phyloP scores from a whole-genome alignment of 2,797 vertebrate genomes.

The Danio jaintianensis region DNA sequence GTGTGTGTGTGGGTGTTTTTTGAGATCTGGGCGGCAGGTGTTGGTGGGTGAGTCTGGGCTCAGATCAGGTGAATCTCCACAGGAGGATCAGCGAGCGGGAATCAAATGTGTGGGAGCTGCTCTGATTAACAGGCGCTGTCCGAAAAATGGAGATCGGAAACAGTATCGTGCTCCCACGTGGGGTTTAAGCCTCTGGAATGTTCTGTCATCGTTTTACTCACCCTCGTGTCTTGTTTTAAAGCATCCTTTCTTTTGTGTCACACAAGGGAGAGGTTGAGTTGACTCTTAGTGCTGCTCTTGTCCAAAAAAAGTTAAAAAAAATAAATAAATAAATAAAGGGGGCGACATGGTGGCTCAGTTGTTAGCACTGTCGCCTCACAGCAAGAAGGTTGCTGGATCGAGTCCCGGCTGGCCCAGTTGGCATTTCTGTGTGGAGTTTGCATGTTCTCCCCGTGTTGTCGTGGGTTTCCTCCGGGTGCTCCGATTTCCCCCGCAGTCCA shows the following conservation, averaged over 20 bases:
- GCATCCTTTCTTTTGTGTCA: neutral
- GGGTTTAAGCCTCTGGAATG: neutral
- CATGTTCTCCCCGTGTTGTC: too few species aligned
- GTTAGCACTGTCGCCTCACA: too few species aligned
- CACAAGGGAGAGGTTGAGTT: neutral
- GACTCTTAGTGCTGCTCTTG: neutral
- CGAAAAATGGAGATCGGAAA: constrained; percentile 11
- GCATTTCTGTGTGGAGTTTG: too few species aligned
- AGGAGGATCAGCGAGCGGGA: constrained; percentile 42
- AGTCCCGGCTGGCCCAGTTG: too few species aligned
- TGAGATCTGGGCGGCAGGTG: constrained; percentile 53
- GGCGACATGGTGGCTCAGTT: too few species aligned
- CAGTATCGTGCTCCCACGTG: constrained; percentile 15
- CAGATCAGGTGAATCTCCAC: constrained; percentile 46
- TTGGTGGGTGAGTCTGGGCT: constrained; percentile 60
- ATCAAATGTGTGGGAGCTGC: constrained; percentile 40
- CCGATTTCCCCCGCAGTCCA: too few species aligned
- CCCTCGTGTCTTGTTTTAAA: neutral
- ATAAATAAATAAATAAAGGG: too few species aligned
- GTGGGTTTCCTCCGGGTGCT: too few species aligned
- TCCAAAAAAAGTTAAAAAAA: too few species aligned
- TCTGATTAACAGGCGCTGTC: constrained; percentile 1
- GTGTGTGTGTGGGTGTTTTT: constrained; percentile 45
- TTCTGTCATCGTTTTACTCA: neutral
- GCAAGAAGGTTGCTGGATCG: too few species aligned